Evolutionary conservation across 2,113 vertebrate species (phyloP), one percentile per base, ranked within the genome.

Genomic region (Scomber japonicus): DNA sequence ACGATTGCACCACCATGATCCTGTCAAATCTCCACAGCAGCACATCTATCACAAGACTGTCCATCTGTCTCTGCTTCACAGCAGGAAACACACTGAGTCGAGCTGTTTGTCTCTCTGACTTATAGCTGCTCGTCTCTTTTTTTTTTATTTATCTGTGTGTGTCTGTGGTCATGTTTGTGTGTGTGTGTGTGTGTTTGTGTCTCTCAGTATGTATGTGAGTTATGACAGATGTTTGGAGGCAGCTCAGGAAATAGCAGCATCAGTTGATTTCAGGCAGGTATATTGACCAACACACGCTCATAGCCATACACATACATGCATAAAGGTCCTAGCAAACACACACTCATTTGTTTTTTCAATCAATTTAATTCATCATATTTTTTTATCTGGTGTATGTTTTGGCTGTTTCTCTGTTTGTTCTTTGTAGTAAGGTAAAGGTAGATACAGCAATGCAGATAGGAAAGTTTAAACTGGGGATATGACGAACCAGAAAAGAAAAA

Each of bases 21-120:
- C 49, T 19, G 4, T 55, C 30, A 24, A 27, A 27, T 46, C 16
- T 3, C 49, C 14, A 51, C 57, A 55, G 75, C 57, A 66, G 11
- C 65, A 59, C 60, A 75, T 81, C 60, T 69, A 75, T 71, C 64
- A 66, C 46, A 21, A 51, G 44, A 50, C 19, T 11, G 45, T 60
- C 46, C 13, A 12, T 73, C 65, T 2, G 8, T 74, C 45, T 55
- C 56, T 44, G 54, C 48, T 59, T 71, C 54, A 69, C 50, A 62
- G 31, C 21, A 24, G 0, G 0, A 5, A 30, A 45, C 19, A 24
- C 31, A 0, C 44, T 71, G n/a, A 2, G 15, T 46, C 24, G 0
- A 55, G 54, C 54, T 70, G 49, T 82, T 75, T 69, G 54, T 62
- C 48, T n/a, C 15, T 57, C 71, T 19, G 27, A 24, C 21, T 31